Evolutionary conservation across 1,140 invertebrate species (phyloP).

Genomic region (Helicoverpa armigera): DNA sequence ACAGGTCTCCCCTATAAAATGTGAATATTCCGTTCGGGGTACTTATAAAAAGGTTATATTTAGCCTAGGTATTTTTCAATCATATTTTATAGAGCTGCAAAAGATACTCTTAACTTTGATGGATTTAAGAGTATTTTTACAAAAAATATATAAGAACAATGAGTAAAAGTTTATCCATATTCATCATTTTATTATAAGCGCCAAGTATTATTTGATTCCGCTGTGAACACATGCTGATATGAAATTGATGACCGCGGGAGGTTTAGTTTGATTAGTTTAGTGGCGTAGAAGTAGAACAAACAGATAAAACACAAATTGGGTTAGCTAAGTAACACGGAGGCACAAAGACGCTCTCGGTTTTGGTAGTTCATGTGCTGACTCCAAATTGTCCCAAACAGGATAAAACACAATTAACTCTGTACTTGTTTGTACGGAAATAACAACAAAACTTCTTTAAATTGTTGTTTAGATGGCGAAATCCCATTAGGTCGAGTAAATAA

Average conservation of each 20-base stretch:
- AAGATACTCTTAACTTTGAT: no score
- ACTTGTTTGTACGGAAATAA: conserved; percentile 29
- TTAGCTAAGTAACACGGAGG: conserved; percentile 15
- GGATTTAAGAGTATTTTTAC: no score
- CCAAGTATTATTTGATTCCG: neutral
- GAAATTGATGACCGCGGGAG: conserved; percentile 18
- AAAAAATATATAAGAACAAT: neutral
- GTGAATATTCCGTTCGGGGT: no score
- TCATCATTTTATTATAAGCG: neutral
- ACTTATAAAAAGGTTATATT: no score
- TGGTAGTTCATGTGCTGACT: neutral
- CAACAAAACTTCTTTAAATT: conserved; percentile 26
- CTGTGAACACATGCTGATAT: neutral
- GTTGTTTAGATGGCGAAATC: conserved; percentile 4
- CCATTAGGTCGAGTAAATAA: neutral
- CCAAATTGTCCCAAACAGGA: neutral
- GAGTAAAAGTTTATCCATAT: neutral
- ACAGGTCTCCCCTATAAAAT: no score
- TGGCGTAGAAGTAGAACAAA: conserved; percentile 13
- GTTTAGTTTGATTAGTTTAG: conserved; percentile 31
- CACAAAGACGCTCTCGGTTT: neutral
- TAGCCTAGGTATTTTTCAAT: no score
- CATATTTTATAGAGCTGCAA: no score
- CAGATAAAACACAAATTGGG: conserved; percentile 31
- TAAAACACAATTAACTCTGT: conserved; percentile 14